phyloP scores from a whole-genome alignment of 2,113 vertebrate species.

The Podiceps cristatus region DNA sequence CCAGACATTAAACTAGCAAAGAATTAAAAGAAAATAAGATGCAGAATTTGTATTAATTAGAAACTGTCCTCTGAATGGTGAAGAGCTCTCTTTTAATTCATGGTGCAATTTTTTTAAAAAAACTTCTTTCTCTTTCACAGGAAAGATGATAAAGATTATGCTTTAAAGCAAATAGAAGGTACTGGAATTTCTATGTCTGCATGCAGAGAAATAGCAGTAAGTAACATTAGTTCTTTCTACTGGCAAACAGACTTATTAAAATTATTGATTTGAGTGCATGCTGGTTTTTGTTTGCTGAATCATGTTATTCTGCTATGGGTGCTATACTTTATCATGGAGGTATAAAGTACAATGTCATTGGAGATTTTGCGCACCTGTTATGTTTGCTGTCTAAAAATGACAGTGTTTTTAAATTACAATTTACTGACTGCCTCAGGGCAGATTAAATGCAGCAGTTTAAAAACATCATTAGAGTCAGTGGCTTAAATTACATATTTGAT shows the following conservation, averaged over 20 bases:
- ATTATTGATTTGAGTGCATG: not conserved
- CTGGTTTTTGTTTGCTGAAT: not conserved
- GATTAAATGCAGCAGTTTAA: not conserved
- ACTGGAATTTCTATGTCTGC: constrained; percentile 99
- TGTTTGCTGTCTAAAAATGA: not conserved
- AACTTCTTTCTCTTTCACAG: constrained; percentile 81
- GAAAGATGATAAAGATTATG: constrained; percentile 99
- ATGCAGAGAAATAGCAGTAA: constrained; percentile 99
- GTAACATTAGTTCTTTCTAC: constrained; percentile 73
- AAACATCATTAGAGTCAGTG: not conserved
- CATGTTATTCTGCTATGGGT: not conserved
- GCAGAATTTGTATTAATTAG: not conserved
- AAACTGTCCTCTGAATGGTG: not conserved
- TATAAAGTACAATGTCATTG: not conserved
- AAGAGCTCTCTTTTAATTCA: constrained; percentile 11
- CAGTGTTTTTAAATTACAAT: not conserved
- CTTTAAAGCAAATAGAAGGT: constrained; percentile 99
- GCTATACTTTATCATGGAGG: not conserved
- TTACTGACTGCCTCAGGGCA: not conserved
- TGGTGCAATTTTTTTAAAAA: constrained; percentile 11
- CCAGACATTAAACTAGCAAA: not conserved
- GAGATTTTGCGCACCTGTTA: not conserved
- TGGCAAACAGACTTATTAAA: not conserved
- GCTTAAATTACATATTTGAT: not conserved
- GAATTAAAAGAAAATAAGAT: not conserved